phyloP scores from a whole-genome alignment of 2,113 vertebrate genomes.

The Mus musculus region GRCm39 chrX:155876001-155876500 shows the following conservation, averaged over 20 bases:
- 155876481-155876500: slow-evolving; percentile 36
- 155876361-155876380: too few relatives aligned
- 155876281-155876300: too few relatives aligned
- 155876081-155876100: slow-evolving; percentile 52
- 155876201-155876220: not conserved
- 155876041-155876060: slow-evolving; percentile 27
- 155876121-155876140: not conserved
- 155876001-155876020: not conserved
- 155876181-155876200: slow-evolving; percentile 45
- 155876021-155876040: slow-evolving; percentile 47
- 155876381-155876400: too few relatives aligned
- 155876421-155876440: not conserved
- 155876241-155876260: not conserved
- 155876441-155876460: slow-evolving; percentile 31
- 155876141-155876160: slow-evolving; percentile 25
- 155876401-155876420: not conserved
- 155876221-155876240: slow-evolving; percentile 32
- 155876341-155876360: too few relatives aligned
- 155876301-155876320: too few relatives aligned
- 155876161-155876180: slow-evolving; percentile 45
- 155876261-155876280: not conserved
- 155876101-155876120: slow-evolving; percentile 26
- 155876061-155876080: slow-evolving; percentile 48
- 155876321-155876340: too few relatives aligned
- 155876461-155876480: not conserved